phyloP scores from a whole-genome alignment of 2,888 invertebrate genomes.

The Heliconius sara region DNA sequence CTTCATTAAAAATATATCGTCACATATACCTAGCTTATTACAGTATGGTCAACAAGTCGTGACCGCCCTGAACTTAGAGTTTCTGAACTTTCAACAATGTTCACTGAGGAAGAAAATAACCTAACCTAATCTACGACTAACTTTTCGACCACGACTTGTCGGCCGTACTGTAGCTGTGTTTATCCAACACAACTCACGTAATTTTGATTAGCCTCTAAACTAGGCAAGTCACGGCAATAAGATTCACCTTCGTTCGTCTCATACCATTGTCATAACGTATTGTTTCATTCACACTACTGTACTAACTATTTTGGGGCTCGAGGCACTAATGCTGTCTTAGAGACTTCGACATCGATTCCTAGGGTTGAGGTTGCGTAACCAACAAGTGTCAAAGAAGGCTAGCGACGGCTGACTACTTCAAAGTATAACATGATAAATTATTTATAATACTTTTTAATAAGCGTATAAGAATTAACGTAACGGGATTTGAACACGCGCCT shows the following conservation, averaged over 20 bases:
- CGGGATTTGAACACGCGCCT: too few relatives aligned
- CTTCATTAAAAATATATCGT: slow-evolving; percentile 8
- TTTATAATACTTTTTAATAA: too few relatives aligned
- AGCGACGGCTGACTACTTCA: not conserved
- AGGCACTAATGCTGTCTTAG: slow-evolving; percentile 48
- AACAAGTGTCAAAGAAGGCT: not conserved
- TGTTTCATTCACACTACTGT: slow-evolving; percentile 61
- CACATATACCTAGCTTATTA: slow-evolving; percentile 14
- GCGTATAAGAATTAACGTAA: too few relatives aligned
- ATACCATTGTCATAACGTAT: slow-evolving; percentile 54
- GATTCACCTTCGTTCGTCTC: slow-evolving; percentile 58
- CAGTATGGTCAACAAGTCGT: too few relatives aligned
- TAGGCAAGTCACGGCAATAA: slow-evolving; percentile 50
- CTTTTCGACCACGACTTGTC: too few relatives aligned
- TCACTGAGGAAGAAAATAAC: too few relatives aligned
- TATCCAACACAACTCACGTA: slow-evolving; percentile 48
- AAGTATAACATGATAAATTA: not conserved
- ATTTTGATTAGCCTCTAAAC: slow-evolving; percentile 55
- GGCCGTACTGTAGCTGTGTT: too few relatives aligned
- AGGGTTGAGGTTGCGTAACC: not conserved
- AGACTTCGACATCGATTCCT: not conserved
- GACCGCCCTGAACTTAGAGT: too few relatives aligned
- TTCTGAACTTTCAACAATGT: too few relatives aligned
- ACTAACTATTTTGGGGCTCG: slow-evolving; percentile 48
- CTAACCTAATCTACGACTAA: too few relatives aligned